Evolutionary conservation across 2,888 invertebrate species (phyloP).

Genomic region (Cataglyphis rosenhaueri): DNA sequence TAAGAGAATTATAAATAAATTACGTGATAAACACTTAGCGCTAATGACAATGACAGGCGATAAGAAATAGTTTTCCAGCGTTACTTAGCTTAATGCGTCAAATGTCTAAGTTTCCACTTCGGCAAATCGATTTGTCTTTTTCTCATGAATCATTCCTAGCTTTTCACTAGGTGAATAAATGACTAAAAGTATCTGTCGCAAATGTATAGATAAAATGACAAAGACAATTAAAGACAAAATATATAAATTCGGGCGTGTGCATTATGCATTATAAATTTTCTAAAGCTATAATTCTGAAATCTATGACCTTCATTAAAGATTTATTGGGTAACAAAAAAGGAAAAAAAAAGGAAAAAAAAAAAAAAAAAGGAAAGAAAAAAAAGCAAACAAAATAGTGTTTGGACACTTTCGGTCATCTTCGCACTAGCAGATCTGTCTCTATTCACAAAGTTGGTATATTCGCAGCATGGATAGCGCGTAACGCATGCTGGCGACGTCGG

Average conservation of each 20-base stretch:
- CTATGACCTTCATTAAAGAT: not conserved
- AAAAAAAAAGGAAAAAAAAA: too few relatives aligned
- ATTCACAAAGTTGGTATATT: slow-evolving; percentile 63
- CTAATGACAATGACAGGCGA: slow-evolving; percentile 65
- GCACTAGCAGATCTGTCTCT: slow-evolving; percentile 52
- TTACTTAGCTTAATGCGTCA: not conserved
- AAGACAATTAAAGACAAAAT: not conserved
- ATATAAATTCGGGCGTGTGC: not conserved
- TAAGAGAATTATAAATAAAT: slow-evolving; percentile 72
- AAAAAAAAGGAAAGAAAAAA: too few relatives aligned
- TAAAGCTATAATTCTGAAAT: not conserved
- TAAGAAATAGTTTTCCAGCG: slow-evolving; percentile 62
- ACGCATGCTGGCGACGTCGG: slow-evolving; percentile 76
- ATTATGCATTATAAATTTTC: not conserved
- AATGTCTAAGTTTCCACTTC: slow-evolving; percentile 5
- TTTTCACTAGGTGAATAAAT: not conserved
- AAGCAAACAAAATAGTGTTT: not conserved
- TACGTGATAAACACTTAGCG: slow-evolving; percentile 61
- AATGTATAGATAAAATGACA: not conserved
- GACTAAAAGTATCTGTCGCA: not conserved
- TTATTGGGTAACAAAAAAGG: not conserved
- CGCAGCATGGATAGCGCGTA: slow-evolving; percentile 74
- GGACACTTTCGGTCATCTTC: slow-evolving; percentile 39
- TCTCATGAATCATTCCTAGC: not conserved
- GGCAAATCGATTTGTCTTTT: slow-evolving; percentile 1